These are phyloP conservation scores for Thinocorus orbignyianus DNA, from an alignment of 2,113 vertebrate species.

Conservation along the genomic window DNA sequence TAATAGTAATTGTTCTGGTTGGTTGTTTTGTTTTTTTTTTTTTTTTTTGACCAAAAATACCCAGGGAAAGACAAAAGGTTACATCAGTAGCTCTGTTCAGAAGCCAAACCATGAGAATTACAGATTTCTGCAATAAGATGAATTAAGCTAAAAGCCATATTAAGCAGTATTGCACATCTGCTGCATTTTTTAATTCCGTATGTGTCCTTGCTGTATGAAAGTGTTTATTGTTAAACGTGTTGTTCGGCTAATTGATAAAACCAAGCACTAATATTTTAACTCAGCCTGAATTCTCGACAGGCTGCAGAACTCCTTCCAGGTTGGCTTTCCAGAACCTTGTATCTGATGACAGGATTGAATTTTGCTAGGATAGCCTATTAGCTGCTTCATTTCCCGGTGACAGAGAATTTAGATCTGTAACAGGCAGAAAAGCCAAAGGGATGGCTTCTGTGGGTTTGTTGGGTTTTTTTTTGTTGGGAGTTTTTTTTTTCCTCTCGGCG, in stretches of 20 bases:
- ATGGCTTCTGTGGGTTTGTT: not conserved
- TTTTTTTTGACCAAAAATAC: not conserved
- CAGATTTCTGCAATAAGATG: constrained; percentile 21
- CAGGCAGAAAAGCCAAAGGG: not conserved
- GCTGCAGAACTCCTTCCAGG: not conserved
- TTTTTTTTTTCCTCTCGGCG: not conserved
- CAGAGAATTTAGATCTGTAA: not conserved
- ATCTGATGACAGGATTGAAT: not conserved
- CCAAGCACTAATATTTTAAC: not conserved
- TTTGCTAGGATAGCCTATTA: not conserved
- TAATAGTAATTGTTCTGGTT: not conserved
- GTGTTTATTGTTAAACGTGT: not conserved
- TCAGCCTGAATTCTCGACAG: not conserved
- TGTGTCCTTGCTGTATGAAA: not conserved
- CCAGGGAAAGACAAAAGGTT: constrained; percentile 9
- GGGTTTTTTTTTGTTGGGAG: not conserved
- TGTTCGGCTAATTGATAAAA: constrained; percentile 14
- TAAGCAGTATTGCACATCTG: constrained; percentile 34
- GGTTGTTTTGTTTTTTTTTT: rapidly evolving
- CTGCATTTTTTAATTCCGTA: not conserved
- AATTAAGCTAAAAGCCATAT: constrained; percentile 53
- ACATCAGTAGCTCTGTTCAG: not conserved
- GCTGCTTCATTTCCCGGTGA: not conserved
- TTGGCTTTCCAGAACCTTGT: not conserved
- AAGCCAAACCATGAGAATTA: constrained; percentile 10